Base-by-base conservation (phyloP, 2,888 invertebrate species). In the Thysanoteuthis rhombus region DNA sequence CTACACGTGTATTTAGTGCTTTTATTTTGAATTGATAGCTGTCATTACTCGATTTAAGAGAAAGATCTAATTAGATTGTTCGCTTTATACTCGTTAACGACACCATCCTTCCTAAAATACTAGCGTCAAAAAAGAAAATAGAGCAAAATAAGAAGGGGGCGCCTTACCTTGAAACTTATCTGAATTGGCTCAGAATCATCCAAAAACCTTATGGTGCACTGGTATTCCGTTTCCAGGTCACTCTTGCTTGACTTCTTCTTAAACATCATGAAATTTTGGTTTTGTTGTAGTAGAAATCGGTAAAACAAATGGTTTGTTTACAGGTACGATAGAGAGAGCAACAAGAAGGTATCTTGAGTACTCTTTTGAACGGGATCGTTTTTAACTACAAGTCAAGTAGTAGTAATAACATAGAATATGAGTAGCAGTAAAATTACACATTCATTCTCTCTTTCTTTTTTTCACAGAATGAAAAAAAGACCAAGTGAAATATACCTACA, bases 171-270 rank as follows among this genome's bases (percentile, higher is more conserved):
- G 94, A 96, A 97, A 89, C 96, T 95, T 90, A 97, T 94, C 92
- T 96, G 96, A 93, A 97, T 95, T 45, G 97, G 96, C 92, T 97
- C 97, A 32, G 96, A 96, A 94, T 97, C 96, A 94, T 97, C 97
- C 94, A 97, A 94, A 94, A 97, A 97, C 89, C 97, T 95, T 47
- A 97, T 96, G 58, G 96, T 96, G 94, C 97, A 96, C 94, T 96
- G 95, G 94, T 96, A 96, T 94, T 97, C 96, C 94, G 96, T 96
- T 93, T 96, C 96, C 93, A 96, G 95, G 94, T 97, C 96, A 94
- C 95, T 95, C 94, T 96, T 96, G 93, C 95, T 95, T 94, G 95
- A 95, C 94, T 95, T 95, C 95, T 96, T 96, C 94, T 96, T 96
- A 95, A 96, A 96, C 95, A 96, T 96, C 47, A 32, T 92, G 92